A percentile compares a stretch with the other conserved stretches of the same genome.
These are phyloP conservation scores for Carabus problematicus DNA, from an alignment of 2,888 invertebrate species.

Conservation along the genomic window DNA sequence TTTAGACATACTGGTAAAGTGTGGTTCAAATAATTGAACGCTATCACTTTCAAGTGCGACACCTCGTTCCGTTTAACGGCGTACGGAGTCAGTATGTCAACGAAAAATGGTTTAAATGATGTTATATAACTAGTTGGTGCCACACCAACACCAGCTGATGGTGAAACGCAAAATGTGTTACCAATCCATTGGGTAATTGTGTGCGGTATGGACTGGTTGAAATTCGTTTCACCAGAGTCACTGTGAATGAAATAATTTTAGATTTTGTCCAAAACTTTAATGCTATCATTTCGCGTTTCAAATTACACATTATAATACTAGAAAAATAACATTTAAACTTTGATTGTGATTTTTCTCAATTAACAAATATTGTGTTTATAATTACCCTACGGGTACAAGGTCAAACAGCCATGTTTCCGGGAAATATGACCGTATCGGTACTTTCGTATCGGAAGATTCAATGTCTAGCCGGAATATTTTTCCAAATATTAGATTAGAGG, in stretches of 20 bases:
- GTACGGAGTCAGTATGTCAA: constrained; percentile 73
- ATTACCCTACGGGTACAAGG: constrained; percentile 60
- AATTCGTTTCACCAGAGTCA: too few species aligned
- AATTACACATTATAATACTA: too few species aligned
- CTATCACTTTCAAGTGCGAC: constrained; percentile 69
- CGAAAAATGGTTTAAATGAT: constrained; percentile 77
- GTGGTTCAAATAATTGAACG: constrained; percentile 76
- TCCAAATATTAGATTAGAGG: too few species aligned
- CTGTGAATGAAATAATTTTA: too few species aligned
- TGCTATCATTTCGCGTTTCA: too few species aligned
- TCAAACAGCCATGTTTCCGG: constrained; percentile 77
- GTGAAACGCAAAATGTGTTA: constrained; percentile 64
- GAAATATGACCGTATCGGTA: constrained; percentile 59
- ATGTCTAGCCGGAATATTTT: background rate
- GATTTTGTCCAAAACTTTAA: too few species aligned
- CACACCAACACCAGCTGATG: constrained; percentile 55
- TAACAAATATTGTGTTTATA: background rate
- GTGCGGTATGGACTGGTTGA: constrained; percentile 57
- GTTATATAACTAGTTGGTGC: constrained; percentile 52
- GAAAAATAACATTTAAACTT: too few species aligned
- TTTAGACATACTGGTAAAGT: constrained; percentile 68
- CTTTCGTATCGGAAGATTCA: constrained; percentile 25
- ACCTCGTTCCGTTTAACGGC: constrained; percentile 72
- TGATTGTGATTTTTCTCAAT: too few species aligned
- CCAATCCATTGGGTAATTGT: constrained; percentile 70